Evolutionary conservation across 1,140 invertebrate genomes (phyloP).

Genomic region (Drosophila virilis): DNA sequence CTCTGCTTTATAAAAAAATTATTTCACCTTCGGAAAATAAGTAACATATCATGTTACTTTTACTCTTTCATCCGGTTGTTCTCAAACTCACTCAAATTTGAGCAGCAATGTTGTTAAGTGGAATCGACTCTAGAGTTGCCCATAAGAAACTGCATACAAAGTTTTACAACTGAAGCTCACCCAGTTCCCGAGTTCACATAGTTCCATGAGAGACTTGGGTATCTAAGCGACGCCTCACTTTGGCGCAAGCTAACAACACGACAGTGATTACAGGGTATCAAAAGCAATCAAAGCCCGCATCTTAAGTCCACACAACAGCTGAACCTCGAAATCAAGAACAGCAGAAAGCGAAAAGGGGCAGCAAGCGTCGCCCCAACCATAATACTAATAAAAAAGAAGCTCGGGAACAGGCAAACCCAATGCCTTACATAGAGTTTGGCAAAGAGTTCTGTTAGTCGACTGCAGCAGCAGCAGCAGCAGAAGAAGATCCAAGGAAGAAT

Average conservation of each 20-base stretch:
- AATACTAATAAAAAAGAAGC: conserved; percentile 2
- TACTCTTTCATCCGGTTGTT: too few species aligned
- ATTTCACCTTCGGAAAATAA: too few species aligned
- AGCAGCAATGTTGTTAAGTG: too few species aligned
- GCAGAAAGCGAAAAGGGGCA: conserved; percentile 51
- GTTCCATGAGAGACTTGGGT: too few species aligned
- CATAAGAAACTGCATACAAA: too few species aligned
- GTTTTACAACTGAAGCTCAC: too few species aligned
- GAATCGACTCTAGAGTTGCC: too few species aligned
- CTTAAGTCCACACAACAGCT: background rate
- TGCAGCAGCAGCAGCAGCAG: conserved; percentile 8
- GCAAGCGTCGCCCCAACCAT: background rate
- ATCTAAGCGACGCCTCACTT: background rate
- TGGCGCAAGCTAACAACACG: background rate
- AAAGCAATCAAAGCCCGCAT: conserved; percentile 46
- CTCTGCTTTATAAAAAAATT: too few species aligned
- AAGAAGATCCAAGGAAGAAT: conserved; percentile 10
- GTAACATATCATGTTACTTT: too few species aligned
- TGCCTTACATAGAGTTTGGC: conserved; percentile 68
- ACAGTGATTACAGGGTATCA: conserved; percentile 18
- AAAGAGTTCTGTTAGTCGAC: conserved; percentile 23
- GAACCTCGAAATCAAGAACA: background rate
- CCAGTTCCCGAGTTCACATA: too few species aligned
- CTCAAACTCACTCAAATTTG: too few species aligned
- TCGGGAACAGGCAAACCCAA: conserved; percentile 53